Evolutionary conservation across 1,140 invertebrate species (phyloP).

Genomic region (Listronotus bonariensis): DNA sequence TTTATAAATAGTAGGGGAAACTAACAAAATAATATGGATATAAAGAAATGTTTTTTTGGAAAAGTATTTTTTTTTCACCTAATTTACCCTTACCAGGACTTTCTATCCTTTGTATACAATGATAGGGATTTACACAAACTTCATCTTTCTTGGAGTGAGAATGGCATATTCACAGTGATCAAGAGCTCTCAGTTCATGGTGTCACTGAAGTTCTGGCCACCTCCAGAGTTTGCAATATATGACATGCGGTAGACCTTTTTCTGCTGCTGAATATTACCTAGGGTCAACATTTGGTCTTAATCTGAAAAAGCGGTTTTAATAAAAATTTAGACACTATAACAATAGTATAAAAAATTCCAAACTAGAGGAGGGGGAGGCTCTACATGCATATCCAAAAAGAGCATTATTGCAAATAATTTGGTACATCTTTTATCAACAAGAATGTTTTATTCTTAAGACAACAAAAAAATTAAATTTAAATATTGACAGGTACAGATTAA

Average conservation of each 20-base stretch:
- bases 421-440: no score
- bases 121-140: slow-evolving; percentile 96
- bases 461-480: no score
- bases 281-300: slow-evolving; percentile 62
- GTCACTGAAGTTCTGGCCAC: slow-evolving; percentile 92
- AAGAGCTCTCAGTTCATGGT: slow-evolving; percentile 91
- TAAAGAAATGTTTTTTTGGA: no score
- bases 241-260: slow-evolving; percentile 93
- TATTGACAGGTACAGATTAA: no score
- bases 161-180: slow-evolving; percentile 92
- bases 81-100: slow-evolving; percentile 80
- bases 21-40: no score
- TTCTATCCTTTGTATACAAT: slow-evolving; percentile 92
- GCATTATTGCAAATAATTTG: no score
- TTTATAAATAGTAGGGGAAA: no score
- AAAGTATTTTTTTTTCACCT: slow-evolving; percentile 7
- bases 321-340: no score
- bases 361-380: no score
- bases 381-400: no score
- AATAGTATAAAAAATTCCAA: no score
- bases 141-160: slow-evolving; percentile 89
- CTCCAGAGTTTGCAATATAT: slow-evolving; percentile 96
- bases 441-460: no score
- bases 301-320: slow-evolving; percentile 55
- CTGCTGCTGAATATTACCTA: slow-evolving; percentile 66